Evolutionary conservation across 2,797 vertebrate genomes (phyloP).

Genomic region (Gambelia wislizenii): DNA sequence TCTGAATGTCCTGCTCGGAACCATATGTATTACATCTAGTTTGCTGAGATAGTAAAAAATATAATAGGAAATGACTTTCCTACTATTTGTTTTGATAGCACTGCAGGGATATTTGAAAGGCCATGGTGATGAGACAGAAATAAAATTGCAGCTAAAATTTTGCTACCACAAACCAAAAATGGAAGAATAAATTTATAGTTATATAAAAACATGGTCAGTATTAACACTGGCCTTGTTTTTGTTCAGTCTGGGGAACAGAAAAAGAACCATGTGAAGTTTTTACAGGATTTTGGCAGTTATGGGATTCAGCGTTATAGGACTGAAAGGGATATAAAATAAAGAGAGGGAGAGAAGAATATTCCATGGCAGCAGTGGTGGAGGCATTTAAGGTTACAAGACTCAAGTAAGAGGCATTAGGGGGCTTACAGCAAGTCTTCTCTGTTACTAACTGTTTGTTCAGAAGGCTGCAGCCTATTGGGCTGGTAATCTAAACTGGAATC

Average conservation of each 20-base stretch:
- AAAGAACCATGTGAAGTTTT: too few relatives aligned
- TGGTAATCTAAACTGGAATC: not conserved
- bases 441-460: not conserved
- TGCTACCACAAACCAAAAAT: not conserved
- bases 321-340: not conserved
- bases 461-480: not conserved
- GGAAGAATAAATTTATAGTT: not conserved
- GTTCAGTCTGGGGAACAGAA: too few relatives aligned
- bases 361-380: not conserved
- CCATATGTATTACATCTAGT: not conserved
- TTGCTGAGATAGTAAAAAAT: not conserved
- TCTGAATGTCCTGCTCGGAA: too few relatives aligned
- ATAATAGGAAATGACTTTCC: not conserved
- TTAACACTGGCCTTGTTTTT: too few relatives aligned
- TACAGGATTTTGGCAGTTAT: too few relatives aligned
- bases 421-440: not conserved
- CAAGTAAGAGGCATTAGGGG: not conserved
- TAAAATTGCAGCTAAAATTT: not conserved
- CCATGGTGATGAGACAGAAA: too few relatives aligned
- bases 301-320: not conserved
- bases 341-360: not conserved
- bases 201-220: too few relatives aligned
- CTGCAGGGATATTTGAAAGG: not conserved
- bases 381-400: not conserved
- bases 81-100: not conserved